Base-by-base conservation (phyloP, 2,113 vertebrate species). In the Platysternon megacephalum region DNA sequence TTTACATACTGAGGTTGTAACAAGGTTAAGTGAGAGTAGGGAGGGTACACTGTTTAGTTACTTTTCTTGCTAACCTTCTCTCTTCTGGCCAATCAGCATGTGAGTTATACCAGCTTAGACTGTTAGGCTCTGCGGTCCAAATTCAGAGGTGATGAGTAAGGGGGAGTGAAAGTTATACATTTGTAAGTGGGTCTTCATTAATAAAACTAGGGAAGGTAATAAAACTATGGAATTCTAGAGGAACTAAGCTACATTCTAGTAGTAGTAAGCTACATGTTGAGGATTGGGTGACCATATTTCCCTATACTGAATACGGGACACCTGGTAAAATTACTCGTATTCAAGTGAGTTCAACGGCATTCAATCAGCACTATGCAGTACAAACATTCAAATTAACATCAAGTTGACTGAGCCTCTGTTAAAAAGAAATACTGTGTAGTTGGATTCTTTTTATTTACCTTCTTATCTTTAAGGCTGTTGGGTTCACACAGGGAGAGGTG, bases 11-110 rank as follows among this genome's bases (percentile, higher is more conserved):
- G 48, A 93, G 84, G 51, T 91, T 88, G 78, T 91, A 96, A 89
- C 39, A 89, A 78, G 6, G 44, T 91, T 93, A 91, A 92, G n/a
- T 94, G 91, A 90, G 91, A 81, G 58, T 51, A 87, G 86, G 91
- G 87, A 94, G 85, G 14, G 87, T 84, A 89, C 32, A 29, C 29
- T 72, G 17, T 96, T 93, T 85, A 93, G 84, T 88, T 79, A 78
- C 79, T 86, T 90, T 95, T 78, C 85, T 90, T 92, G 49, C 80
- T 91, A 2, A 56, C 10, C 24, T 85, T 1, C 19, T 91, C 53
- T 93, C 44, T 49, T 80, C 85, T 42, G 89, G 56, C 44, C 74
- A 65, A 84, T 79, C 35, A 90, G 51, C 52, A 79, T 48, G 39
- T 11, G 95, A 88, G 49, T 35, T 29, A 89, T 14, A 26, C 13